These are phyloP conservation scores for Lucinisca nassula DNA, from an alignment of 2,888 invertebrate genomes.

Conservation along the genomic window DNA sequence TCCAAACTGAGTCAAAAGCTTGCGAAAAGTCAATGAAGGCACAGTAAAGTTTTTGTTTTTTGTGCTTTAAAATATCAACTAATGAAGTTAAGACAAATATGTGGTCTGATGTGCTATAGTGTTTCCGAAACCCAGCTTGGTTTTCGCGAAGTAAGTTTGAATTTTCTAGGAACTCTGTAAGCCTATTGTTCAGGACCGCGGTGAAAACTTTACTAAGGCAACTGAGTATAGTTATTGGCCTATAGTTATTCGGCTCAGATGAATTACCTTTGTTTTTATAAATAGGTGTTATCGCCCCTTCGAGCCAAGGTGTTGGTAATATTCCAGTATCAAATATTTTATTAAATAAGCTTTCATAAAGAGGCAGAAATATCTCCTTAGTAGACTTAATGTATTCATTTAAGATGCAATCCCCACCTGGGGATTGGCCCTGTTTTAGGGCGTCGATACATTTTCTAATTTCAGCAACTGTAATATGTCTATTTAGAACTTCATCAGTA, in stretches of 20 bases:
- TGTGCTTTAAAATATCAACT: neutral
- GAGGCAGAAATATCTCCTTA: neutral
- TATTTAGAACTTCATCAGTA: neutral
- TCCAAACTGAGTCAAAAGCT: neutral
- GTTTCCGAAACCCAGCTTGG: neutral
- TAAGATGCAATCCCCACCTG: neutral
- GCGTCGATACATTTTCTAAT: neutral
- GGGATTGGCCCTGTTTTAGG: neutral
- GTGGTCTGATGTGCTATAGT: constrained; percentile 25
- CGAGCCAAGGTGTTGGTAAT: neutral
- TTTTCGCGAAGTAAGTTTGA: constrained; percentile 7
- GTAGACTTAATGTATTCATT: neutral
- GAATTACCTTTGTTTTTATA: neutral
- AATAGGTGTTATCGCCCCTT: neutral
- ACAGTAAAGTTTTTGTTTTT: neutral
- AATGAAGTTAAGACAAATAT: constrained; percentile 25
- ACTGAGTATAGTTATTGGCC: constrained; percentile 13
- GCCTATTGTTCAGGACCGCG: constrained; percentile 6
- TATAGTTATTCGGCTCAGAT: neutral
- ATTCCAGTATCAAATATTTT: constrained; percentile 15
- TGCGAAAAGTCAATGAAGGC: neutral
- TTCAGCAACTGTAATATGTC: neutral
- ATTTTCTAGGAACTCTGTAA: neutral
- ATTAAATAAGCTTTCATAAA: constrained; percentile 15
- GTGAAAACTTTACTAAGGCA: constrained; percentile 27